phyloP scores from a whole-genome alignment of 1,140 invertebrate genomes.

The Solenopsis fugax region DNA sequence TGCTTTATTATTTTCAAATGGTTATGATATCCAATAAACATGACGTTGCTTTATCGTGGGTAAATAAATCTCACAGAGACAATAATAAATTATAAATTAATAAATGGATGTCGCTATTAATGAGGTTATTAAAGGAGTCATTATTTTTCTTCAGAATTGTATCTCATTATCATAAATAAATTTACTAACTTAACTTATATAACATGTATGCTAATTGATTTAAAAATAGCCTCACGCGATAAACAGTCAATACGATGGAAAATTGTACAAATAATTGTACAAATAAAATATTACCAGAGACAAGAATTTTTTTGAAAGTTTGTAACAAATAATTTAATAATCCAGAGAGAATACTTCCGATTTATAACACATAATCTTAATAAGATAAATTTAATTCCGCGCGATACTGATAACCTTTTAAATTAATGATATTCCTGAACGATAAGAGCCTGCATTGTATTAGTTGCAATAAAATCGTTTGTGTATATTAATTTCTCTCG shows the following conservation, averaged over 20 bases:
- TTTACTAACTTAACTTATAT: background rate
- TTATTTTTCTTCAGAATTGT: background rate
- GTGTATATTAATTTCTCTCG: background rate
- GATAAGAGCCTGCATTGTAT: background rate
- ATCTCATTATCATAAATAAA: background rate
- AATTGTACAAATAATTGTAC: slow-evolving; percentile 15
- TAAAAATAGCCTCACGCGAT: background rate
- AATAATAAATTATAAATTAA: background rate
- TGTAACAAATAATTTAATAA: background rate
- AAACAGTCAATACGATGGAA: background rate
- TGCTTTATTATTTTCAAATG: background rate
- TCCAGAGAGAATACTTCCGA: background rate
- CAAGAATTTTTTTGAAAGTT: background rate
- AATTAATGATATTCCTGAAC: background rate
- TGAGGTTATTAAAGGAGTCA: background rate
- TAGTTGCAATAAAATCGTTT: background rate
- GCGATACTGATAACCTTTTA: background rate
- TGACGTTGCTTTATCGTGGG: background rate
- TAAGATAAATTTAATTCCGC: background rate
- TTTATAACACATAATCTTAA: background rate
- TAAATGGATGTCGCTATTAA: background rate
- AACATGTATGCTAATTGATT: background rate
- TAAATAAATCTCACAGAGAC: background rate
- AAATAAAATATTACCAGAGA: background rate
- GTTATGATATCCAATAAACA: background rate